Evolutionary conservation across 2,113 vertebrate species (phyloP).

Genomic region (Petromus typicus): DNA sequence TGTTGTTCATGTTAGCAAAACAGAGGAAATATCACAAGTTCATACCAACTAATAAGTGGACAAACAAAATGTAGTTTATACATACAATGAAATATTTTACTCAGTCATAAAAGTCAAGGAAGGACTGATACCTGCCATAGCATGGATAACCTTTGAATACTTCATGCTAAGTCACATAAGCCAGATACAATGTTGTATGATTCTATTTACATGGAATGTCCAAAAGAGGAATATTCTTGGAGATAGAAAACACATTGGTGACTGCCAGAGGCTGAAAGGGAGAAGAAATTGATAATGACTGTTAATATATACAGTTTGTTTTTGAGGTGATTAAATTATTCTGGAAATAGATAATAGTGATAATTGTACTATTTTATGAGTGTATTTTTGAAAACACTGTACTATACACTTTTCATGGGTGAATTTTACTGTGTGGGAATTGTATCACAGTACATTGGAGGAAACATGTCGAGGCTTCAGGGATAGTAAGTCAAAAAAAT

Average conservation of each 20-base stretch:
- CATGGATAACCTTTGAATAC: neutral
- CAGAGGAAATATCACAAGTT: neutral
- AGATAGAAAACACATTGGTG: neutral
- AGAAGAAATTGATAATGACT: neutral
- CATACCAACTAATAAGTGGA: neutral
- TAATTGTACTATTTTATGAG: neutral
- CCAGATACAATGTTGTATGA: neutral
- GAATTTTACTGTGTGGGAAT: neutral
- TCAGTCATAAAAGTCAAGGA: neutral
- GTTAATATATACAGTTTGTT: neutral
- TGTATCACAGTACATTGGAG: neutral
- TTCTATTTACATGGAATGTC: neutral
- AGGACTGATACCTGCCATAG: neutral
- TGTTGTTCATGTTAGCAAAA: neutral
- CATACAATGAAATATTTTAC: neutral
- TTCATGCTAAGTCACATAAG: neutral
- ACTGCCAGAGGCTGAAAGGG: neutral
- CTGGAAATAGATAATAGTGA: neutral
- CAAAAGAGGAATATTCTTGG: neutral
- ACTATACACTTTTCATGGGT: neutral
- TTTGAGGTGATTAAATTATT: neutral
- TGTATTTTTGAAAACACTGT: neutral
- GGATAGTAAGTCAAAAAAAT: neutral
- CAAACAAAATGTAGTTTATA: neutral
- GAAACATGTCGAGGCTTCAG: neutral